phyloP scores from a whole-genome alignment of 2,113 vertebrate species.

The Corythornis cristatus region DNA sequence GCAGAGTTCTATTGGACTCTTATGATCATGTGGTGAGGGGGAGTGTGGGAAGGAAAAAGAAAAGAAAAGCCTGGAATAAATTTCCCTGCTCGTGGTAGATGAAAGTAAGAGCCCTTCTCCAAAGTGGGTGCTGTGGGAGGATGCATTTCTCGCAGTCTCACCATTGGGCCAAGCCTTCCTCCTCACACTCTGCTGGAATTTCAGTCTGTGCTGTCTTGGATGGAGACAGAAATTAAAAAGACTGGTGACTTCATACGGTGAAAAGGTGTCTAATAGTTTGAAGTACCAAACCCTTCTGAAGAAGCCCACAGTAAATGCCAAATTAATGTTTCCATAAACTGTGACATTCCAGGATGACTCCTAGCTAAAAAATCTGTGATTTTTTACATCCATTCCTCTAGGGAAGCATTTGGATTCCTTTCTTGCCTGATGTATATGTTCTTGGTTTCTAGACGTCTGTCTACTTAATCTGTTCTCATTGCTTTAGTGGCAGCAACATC shows the following conservation, averaged over 20 bases:
- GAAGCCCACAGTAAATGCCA: neutral
- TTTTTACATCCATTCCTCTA: neutral
- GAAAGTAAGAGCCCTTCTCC: neutral
- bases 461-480: neutral
- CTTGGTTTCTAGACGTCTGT: neutral
- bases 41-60: neutral
- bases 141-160: neutral
- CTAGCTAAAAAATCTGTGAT: neutral
- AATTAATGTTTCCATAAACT: neutral
- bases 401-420: neutral
- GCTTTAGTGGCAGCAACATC: neutral
- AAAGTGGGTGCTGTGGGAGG: rapidly evolving
- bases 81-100: neutral
- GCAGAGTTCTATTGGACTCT: neutral
- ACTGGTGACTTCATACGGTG: neutral
- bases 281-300: neutral
- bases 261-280: neutral
- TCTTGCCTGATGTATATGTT: neutral
- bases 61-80: neutral
- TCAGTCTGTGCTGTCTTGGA: neutral
- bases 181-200: neutral
- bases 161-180: neutral
- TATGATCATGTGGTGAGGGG: neutral
- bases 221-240: neutral
- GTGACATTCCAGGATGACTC: neutral